Conservation (phyloP, 1,140 invertebrate genomes). For the Cylas formicarius region DNA sequence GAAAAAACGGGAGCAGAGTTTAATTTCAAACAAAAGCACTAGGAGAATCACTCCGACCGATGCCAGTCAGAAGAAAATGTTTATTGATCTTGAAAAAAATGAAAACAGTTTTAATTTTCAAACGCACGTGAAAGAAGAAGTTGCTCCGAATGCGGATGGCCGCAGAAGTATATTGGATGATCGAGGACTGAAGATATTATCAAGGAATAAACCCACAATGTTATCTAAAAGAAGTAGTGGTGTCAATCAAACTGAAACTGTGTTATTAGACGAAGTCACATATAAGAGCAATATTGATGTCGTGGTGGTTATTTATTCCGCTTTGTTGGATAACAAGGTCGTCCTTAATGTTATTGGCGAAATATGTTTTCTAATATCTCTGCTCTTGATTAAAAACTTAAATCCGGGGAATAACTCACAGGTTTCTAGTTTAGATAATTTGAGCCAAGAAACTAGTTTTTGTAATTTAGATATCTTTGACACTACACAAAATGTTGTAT, state of each 20-base stretch:
- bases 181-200: constrained; percentile 28
- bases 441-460: neutral
- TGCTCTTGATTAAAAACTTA: constrained; percentile 37
- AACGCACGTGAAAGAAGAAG: constrained; percentile 14
- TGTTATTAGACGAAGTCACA: constrained; percentile 39
- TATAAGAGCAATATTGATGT: constrained; percentile 41
- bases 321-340: constrained; percentile 43
- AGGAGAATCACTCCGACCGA: constrained; percentile 36
- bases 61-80: constrained; percentile 21
- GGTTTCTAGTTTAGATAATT: constrained; percentile 10
- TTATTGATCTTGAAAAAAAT: constrained; percentile 13
- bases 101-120: constrained; percentile 36
- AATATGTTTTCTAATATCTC: constrained; percentile 51
- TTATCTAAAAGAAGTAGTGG: constrained; percentile 14
- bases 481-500: constrained; percentile 52
- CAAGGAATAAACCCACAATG: neutral
- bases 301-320: constrained; percentile 44
- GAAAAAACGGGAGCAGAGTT: constrained; percentile 16
- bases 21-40: constrained; percentile 2
- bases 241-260: constrained; percentile 24
- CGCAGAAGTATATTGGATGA: constrained; percentile 24
- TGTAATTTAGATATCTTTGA: constrained; percentile 26
- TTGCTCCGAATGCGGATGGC: constrained; percentile 14
- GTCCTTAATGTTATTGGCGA: constrained; percentile 52
- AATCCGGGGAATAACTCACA: neutral